phyloP scores from a whole-genome alignment of 2,113 vertebrate genomes.

The Dicentrarchus labrax region DNA sequence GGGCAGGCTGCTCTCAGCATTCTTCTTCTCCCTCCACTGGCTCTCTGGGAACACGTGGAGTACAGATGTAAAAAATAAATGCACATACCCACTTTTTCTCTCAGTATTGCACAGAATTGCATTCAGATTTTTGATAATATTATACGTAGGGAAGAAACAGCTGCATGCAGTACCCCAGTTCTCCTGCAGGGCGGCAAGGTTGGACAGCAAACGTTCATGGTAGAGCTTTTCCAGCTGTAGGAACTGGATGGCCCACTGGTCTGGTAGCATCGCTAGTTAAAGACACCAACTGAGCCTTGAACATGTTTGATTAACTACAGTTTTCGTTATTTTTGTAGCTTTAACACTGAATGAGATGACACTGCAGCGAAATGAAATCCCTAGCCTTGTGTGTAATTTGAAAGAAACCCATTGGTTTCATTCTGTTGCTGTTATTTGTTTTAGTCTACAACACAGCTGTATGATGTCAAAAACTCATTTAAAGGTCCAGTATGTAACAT shows the following conservation, averaged over 20 bases:
- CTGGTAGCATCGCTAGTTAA: conserved; percentile 86
- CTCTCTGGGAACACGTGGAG: conserved; percentile 85
- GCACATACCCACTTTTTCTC: not conserved
- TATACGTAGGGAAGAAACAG: not conserved
- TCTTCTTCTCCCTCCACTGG: conserved; percentile 84
- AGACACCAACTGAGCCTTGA: conserved; percentile 68
- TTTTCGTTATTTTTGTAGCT: not conserved
- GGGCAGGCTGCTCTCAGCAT: conserved; percentile 41
- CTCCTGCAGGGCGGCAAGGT: conserved; percentile 92
- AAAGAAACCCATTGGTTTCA: too few relatives aligned
- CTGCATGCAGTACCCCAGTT: conserved; percentile 91
- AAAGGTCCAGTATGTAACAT: too few relatives aligned
- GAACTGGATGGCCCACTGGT: conserved; percentile 94
- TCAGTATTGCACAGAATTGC: not conserved
- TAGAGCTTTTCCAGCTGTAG: conserved; percentile 94
- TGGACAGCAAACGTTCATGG: conserved; percentile 93
- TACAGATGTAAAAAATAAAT: not conserved
- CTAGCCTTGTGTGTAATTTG: not conserved
- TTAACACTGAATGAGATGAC: not conserved
- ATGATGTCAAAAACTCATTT: too few relatives aligned
- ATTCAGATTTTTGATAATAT: not conserved
- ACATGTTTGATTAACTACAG: not conserved
- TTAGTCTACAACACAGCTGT: too few relatives aligned
- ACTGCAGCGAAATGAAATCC: not conserved
- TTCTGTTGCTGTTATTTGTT: too few relatives aligned